These are phyloP conservation scores for Tyrophagus putrescentiae DNA, from an alignment of 1,140 invertebrate genomes.

Conservation along the genomic window DNA sequence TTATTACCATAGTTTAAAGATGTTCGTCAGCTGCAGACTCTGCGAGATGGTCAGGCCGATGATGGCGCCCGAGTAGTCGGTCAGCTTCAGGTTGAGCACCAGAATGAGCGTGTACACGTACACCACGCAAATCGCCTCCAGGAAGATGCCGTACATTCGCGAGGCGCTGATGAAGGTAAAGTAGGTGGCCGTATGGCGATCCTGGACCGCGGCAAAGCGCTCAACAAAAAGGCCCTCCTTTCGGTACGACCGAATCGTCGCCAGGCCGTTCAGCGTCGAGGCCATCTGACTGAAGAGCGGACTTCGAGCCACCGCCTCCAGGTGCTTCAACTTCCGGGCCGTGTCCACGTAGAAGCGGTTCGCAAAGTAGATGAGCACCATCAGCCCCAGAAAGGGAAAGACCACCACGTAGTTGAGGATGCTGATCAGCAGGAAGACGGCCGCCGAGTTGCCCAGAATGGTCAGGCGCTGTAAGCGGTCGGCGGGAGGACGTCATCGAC, in stretches of 20 bases:
- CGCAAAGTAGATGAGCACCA: conserved; percentile 52
- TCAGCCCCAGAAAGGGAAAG: conserved; percentile 47
- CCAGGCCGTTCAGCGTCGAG: conserved; percentile 37
- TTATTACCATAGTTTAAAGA: conserved; percentile 67
- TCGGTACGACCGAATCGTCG: conserved; percentile 38
- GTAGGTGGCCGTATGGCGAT: conserved; percentile 54
- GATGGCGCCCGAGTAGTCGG: background rate
- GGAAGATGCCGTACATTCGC: conserved; percentile 63
- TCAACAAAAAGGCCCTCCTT: conserved; percentile 46
- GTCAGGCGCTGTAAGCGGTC: conserved; percentile 53
- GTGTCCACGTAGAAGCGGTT: conserved; percentile 61
- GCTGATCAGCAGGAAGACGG: background rate
- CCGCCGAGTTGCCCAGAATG: conserved; percentile 12
- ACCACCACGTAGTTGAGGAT: background rate
- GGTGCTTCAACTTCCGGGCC: conserved; percentile 67
- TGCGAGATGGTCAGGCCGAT: conserved; percentile 53
- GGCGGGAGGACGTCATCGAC: conserved; percentile 24
- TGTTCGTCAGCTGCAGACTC: conserved; percentile 53
- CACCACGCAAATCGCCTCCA: conserved; percentile 55
- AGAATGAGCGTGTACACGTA: conserved; percentile 44
- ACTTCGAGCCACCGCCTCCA: conserved; percentile 37
- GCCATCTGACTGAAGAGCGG: conserved; percentile 41
- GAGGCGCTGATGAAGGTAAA: conserved; percentile 57
- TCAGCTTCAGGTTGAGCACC: conserved; percentile 16
- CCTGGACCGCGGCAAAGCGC: conserved; percentile 39